Evolutionary conservation across 2,113 vertebrate species (phyloP).

Genomic region (Capra hircus): DNA sequence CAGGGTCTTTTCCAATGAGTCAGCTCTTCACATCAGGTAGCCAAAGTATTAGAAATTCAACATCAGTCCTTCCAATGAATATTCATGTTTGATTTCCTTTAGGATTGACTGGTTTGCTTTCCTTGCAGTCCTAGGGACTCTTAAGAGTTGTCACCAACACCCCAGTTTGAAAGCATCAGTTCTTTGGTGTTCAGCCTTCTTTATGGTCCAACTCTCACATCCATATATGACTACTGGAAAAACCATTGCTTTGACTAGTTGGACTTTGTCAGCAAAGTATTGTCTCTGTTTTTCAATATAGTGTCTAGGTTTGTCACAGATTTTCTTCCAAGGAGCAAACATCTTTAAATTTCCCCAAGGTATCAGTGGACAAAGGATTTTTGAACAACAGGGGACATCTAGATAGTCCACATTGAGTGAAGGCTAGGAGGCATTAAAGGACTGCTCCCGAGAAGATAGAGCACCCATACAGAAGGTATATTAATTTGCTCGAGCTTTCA

Average conservation of each 20-base stretch:
- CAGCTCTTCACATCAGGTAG: neutral
- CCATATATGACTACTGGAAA: neutral
- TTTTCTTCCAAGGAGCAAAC: neutral
- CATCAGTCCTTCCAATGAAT: neutral
- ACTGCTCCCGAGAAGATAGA: neutral
- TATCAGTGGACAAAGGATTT: neutral
- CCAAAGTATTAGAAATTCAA: neutral
- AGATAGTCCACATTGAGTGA: neutral
- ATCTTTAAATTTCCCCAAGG: neutral
- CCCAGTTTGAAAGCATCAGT: neutral
- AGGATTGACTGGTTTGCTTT: neutral
- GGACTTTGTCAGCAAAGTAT: neutral
- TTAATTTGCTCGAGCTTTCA: neutral
- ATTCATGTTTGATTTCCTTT: neutral
- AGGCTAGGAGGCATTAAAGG: neutral
- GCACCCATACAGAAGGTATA: neutral
- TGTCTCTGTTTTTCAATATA: neutral
- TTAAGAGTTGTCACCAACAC: fast-evolving
- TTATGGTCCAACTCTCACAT: neutral
- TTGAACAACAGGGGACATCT: neutral
- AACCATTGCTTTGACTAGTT: neutral
- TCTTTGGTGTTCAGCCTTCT: neutral
- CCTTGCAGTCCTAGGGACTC: neutral
- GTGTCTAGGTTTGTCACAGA: neutral
- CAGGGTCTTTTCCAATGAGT: neutral